These are phyloP conservation scores for Dipodomys stephensi DNA, from an alignment of 2,113 vertebrate species.

Conservation along the genomic window DNA sequence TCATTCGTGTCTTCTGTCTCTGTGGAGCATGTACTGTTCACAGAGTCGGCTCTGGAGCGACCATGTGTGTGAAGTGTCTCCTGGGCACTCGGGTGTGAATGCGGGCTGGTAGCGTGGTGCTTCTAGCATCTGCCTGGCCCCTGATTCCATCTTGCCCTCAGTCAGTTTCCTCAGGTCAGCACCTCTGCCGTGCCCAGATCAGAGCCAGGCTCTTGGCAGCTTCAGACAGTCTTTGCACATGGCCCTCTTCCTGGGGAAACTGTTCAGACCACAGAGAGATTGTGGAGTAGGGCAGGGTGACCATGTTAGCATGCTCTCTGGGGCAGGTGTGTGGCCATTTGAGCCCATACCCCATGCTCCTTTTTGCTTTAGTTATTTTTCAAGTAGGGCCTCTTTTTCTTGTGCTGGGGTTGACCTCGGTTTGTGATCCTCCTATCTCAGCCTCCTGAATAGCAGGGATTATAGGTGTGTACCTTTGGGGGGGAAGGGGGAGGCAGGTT, in stretches of 20 bases:
- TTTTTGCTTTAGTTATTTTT: too few relatives aligned
- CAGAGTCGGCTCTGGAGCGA: background rate
- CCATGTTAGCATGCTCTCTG: too few relatives aligned
- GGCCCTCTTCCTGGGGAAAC: rapidly evolving
- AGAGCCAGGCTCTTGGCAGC: background rate
- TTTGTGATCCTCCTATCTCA: background rate
- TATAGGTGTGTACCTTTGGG: too few relatives aligned
- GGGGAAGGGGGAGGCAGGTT: too few relatives aligned
- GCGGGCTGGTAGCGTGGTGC: too few relatives aligned
- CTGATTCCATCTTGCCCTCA: rapidly evolving
- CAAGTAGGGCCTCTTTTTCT: too few relatives aligned
- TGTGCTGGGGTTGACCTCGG: too few relatives aligned
- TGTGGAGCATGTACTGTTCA: background rate
- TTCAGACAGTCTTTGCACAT: rapidly evolving
- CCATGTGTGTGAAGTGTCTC: too few relatives aligned
- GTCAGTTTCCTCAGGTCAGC: rapidly evolving
- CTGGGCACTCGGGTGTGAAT: background rate
- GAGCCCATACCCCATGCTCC: too few relatives aligned
- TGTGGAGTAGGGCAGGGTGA: too few relatives aligned
- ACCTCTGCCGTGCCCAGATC: background rate
- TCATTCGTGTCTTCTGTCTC: too few relatives aligned
- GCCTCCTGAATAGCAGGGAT: background rate
- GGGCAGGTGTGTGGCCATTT: too few relatives aligned
- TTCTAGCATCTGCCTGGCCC: background rate
- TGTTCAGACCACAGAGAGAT: rapidly evolving